These are phyloP conservation scores for Fragum sueziense DNA, from an alignment of 2,888 invertebrate species.

Conservation along the genomic window DNA sequence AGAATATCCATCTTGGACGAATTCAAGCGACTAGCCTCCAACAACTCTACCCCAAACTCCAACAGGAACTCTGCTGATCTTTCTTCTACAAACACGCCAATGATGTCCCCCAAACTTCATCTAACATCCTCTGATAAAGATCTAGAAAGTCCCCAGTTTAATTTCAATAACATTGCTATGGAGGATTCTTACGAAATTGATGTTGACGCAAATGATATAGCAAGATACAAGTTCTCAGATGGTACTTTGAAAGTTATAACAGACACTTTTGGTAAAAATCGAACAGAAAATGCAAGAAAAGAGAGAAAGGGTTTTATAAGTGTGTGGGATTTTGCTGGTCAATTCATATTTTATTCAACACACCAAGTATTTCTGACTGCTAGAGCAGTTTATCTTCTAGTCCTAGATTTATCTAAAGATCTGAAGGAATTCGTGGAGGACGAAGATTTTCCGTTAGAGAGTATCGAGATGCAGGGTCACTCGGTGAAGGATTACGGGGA, in stretches of 20 bases:
- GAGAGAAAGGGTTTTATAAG: conserved; percentile 48
- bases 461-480: conserved; percentile 44
- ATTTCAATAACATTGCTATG: conserved; percentile 10
- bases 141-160: conserved; percentile 14
- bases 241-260: conserved; percentile 51
- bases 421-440: conserved; percentile 52
- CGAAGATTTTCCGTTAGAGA: conserved; percentile 53
- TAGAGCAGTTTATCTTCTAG: conserved; percentile 51
- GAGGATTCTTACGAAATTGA: conserved; percentile 25
- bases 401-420: conserved; percentile 47
- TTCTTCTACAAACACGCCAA: not conserved
- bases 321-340: conserved; percentile 62
- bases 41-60: not conserved
- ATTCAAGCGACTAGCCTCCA: conserved; percentile 33
- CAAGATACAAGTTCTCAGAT: conserved; percentile 55
- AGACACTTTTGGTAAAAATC: conserved; percentile 41
- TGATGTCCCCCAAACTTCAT: conserved; percentile 15
- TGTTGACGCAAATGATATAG: conserved; percentile 39
- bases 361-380: conserved; percentile 58
- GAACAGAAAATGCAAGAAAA: conserved; percentile 19
- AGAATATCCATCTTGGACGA: conserved; percentile 51
- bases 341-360: conserved; percentile 58
- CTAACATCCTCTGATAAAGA: conserved; percentile 17
- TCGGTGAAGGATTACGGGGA: conserved; percentile 52
- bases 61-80: conserved; percentile 9